These are phyloP conservation scores for Cranoglanis bouderius DNA, from an alignment of 2,113 vertebrate genomes.

Conservation along the genomic window DNA sequence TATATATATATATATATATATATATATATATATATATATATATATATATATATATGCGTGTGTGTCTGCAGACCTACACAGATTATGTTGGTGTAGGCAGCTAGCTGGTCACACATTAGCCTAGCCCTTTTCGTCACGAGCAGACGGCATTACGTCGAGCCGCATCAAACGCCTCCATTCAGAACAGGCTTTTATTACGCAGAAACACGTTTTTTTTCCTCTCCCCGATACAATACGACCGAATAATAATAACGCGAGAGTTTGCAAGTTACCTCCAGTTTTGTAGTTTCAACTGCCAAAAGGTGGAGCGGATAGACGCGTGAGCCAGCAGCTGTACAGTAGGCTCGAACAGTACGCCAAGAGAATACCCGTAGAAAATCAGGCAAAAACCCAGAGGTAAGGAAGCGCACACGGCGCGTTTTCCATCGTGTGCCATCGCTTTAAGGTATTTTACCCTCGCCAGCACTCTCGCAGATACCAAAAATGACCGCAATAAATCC, in stretches of 20 bases:
- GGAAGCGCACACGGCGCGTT: slow-evolving; percentile 64
- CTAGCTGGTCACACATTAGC: slow-evolving; percentile 63
- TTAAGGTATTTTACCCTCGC: slow-evolving; percentile 65
- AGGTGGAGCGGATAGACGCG: slow-evolving; percentile 78
- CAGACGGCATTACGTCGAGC: slow-evolving; percentile 72
- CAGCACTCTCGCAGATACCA: slow-evolving; percentile 64
- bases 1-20: too few species aligned
- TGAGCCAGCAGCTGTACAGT: slow-evolving; percentile 75
- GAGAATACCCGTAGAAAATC: slow-evolving; percentile 71
- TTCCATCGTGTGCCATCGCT: slow-evolving; percentile 63
- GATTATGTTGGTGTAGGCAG: slow-evolving; percentile 52
- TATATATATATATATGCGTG: too few species aligned
- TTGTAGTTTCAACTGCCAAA: slow-evolving; percentile 80
- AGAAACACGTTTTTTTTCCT: slow-evolving; percentile 59
- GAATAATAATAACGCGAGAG: slow-evolving; percentile 79
- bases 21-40: too few species aligned
- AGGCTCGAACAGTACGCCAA: slow-evolving; percentile 70
- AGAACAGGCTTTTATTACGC: slow-evolving; percentile 63
- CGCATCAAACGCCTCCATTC: slow-evolving; percentile 61
- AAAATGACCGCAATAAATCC: slow-evolving; percentile 70
- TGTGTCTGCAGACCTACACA: not conserved
- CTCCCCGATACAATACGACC: slow-evolving; percentile 49
- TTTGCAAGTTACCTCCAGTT: slow-evolving; percentile 76
- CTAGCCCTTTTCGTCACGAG: slow-evolving; percentile 68
- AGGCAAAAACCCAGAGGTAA: slow-evolving; percentile 75